Evolutionary conservation across 2,113 vertebrate species (phyloP).

Genomic region (Corvus moneduloides): DNA sequence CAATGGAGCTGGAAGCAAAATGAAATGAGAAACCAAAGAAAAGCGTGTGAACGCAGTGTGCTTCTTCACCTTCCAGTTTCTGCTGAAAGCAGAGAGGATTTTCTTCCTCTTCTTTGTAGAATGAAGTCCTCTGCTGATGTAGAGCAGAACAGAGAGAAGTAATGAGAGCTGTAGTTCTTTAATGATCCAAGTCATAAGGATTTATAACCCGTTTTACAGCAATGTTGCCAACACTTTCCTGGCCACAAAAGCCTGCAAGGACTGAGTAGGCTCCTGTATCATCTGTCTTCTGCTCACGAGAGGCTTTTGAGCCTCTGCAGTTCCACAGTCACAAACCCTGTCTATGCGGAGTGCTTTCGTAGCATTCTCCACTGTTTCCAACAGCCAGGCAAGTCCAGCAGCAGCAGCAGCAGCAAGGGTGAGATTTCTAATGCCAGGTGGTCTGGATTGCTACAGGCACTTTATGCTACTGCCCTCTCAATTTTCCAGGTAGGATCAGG

Average conservation of each 20-base stretch:
- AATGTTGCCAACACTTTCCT: not conserved
- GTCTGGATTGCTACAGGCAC: not conserved
- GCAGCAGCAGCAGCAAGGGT: not conserved
- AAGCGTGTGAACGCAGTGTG: rapidly evolving
- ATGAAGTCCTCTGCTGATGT: not conserved
- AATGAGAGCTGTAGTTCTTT: not conserved
- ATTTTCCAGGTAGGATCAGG: not conserved
- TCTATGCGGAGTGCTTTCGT: not conserved
- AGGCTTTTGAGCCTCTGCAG: not conserved
- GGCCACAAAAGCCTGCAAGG: not conserved
- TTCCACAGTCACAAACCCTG: not conserved
- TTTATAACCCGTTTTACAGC: constrained; percentile 7
- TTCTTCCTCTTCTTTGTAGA: not conserved
- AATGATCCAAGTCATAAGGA: not conserved
- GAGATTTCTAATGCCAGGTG: not conserved
- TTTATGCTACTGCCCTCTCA: not conserved
- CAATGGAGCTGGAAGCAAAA: not conserved
- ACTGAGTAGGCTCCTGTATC: not conserved
- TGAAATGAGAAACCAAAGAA: not conserved
- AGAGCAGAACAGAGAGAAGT: not conserved
- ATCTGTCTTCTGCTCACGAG: not conserved
- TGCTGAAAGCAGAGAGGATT: not conserved
- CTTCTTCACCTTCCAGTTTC: not conserved
- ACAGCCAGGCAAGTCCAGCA: not conserved
- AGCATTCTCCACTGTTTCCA: not conserved